phyloP scores from a whole-genome alignment of 1,140 invertebrate species.

The Stratiolaelaps scimitus region DNA sequence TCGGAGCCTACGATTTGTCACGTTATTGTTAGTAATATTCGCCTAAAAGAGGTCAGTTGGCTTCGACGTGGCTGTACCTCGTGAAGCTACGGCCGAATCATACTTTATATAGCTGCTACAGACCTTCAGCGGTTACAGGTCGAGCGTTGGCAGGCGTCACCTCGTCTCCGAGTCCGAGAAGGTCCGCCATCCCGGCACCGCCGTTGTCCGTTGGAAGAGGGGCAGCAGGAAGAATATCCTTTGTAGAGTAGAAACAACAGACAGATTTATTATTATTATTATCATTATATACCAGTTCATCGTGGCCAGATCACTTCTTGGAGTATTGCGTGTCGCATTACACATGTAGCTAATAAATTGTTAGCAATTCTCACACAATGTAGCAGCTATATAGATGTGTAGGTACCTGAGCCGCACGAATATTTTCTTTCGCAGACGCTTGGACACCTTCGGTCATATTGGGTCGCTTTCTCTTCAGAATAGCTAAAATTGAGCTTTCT shows the following conservation, averaged over 20 bases:
- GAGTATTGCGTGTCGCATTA: no score
- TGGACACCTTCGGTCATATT: slow-evolving; percentile 24
- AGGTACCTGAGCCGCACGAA: slow-evolving; percentile 13
- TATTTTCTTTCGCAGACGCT: slow-evolving; percentile 18
- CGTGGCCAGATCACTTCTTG: no score
- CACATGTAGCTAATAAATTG: no score
- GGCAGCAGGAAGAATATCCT: slow-evolving; percentile 31
- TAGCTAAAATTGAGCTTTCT: slow-evolving; percentile 87
- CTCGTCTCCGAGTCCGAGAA: slow-evolving; percentile 5
- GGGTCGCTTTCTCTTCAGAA: slow-evolving; percentile 82
- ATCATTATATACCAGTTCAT: neutral
- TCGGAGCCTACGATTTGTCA: no score
- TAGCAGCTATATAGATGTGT: neutral
- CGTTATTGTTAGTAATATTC: no score
- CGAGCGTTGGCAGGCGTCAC: slow-evolving; percentile 4
- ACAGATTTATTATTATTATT: no score
- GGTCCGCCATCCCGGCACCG: slow-evolving; percentile 40
- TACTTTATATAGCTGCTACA: neutral
- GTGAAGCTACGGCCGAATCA: no score
- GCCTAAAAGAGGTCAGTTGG: no score
- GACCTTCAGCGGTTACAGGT: neutral
- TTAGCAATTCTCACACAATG: no score
- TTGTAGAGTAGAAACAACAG: neutral
- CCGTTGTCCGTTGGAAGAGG: slow-evolving; percentile 35
- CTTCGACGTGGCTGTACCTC: no score